Conservation (phyloP, 1,140 invertebrate genomes). For the Saccostrea echinata region DNA sequence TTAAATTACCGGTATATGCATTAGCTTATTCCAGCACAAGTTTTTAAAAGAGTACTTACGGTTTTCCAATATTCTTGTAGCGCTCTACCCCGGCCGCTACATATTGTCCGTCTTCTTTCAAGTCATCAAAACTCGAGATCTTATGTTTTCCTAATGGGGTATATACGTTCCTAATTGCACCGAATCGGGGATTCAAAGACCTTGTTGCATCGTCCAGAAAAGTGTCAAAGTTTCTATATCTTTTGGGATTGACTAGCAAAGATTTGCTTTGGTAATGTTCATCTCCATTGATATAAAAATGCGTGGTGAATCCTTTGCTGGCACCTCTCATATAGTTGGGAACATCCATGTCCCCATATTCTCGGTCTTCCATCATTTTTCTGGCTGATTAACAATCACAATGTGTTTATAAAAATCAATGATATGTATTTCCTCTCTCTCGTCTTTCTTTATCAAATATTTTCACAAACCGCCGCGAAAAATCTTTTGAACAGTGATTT, state of each 20-base stretch:
- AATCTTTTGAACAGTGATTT: not conserved
- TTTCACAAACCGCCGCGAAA: not conserved
- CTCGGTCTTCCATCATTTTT: constrained; percentile 1
- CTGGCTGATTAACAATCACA: not conserved
- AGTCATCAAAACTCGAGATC: constrained; percentile 38
- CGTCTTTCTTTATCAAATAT: not conserved
- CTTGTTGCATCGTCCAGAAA: constrained; percentile 52
- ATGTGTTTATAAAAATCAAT: not conserved
- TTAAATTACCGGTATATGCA: too few relatives aligned
- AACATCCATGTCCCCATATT: not conserved
- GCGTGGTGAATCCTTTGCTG: constrained; percentile 34
- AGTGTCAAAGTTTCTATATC: constrained; percentile 38
- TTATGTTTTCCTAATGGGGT: constrained; percentile 49
- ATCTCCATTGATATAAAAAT: constrained; percentile 48
- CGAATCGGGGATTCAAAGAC: constrained; percentile 49
- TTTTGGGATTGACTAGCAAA: constrained; percentile 51
- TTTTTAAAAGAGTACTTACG: not conserved
- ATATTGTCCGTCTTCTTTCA: constrained; percentile 46
- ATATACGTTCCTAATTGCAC: constrained; percentile 51
- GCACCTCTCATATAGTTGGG: constrained; percentile 43
- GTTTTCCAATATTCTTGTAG: constrained; percentile 42
- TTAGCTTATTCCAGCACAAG: too few relatives aligned
- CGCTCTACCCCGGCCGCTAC: constrained; percentile 47
- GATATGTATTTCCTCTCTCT: not conserved
- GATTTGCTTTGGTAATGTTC: constrained; percentile 42